These are phyloP conservation scores for Chelonia mydas DNA, from an alignment of 2,797 vertebrate species.

Conservation along the genomic window DNA sequence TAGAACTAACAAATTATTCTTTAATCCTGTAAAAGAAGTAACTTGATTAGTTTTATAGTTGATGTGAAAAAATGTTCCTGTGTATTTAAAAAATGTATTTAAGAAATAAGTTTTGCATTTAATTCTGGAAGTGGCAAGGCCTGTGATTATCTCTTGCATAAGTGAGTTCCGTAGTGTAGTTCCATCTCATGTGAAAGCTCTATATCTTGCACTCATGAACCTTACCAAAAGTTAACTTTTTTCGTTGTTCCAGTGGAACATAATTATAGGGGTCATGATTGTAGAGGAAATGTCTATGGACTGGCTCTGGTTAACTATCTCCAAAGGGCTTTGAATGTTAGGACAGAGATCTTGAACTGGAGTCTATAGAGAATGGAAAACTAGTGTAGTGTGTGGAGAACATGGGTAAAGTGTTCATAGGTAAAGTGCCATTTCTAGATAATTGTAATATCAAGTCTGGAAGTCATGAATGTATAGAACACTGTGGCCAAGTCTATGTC, in stretches of 20 bases:
- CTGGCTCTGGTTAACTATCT: background rate
- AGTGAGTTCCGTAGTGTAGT: background rate
- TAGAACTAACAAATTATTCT: background rate
- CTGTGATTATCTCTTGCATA: background rate
- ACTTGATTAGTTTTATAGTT: background rate
- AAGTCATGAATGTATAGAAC: background rate
- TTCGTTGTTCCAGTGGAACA: background rate
- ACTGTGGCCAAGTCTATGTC: accelerated
- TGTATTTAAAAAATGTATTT: background rate
- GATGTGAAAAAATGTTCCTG: background rate
- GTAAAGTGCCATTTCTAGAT: background rate
- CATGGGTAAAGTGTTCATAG: background rate
- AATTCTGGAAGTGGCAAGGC: background rate
- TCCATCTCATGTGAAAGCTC: background rate
- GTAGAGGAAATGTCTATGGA: background rate
- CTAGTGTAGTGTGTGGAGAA: background rate
- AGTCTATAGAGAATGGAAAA: background rate
- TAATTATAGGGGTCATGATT: background rate
- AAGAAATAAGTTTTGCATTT: background rate
- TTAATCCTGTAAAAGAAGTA: background rate
- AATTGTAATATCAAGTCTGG: background rate
- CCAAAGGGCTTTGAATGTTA: background rate
- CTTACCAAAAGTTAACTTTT: background rate
- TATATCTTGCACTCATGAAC: background rate
- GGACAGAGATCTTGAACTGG: background rate